A percentile compares a stretch with the other conserved stretches of the same genome.
Evolutionary conservation across 2,113 vertebrate genomes (phyloP).

Genomic region (Glaucomys volans): DNA sequence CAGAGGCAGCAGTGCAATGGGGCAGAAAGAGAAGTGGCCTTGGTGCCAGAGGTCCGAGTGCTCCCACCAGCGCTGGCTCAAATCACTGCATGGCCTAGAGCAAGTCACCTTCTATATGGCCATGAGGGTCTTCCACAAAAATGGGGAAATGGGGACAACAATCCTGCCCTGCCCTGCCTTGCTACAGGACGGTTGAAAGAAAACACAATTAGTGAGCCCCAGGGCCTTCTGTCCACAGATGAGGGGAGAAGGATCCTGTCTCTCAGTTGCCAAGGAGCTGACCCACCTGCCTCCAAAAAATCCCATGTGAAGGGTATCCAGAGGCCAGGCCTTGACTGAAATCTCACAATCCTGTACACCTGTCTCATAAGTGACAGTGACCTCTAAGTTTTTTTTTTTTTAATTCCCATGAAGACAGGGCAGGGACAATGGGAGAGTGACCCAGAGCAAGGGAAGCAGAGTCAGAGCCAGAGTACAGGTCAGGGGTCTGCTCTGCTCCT

Average conservation of each 20-base stretch:
- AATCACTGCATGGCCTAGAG: neutral
- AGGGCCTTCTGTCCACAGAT: neutral
- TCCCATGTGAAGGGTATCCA: neutral
- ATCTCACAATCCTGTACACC: neutral
- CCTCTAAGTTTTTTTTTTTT: neutral
- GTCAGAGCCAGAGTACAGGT: neutral
- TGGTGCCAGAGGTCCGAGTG: neutral
- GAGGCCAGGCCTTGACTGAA: neutral
- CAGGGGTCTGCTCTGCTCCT: neutral
- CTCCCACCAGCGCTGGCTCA: neutral
- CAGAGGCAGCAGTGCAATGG: neutral
- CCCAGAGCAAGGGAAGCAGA: neutral
- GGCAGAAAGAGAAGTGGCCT: neutral
- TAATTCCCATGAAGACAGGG: neutral
- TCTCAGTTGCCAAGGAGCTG: neutral
- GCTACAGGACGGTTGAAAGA: neutral
- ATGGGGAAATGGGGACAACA: neutral
- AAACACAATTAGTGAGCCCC: neutral
- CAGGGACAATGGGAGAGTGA: neutral
- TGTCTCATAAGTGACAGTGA: neutral
- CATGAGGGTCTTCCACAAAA: neutral
- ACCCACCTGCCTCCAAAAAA: neutral
- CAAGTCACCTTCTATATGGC: neutral
- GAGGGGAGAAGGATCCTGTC: neutral
- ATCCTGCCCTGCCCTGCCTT: neutral